Percentiles rank a stretch among this genome's conserved stretches.
Evolutionary conservation across 2,888 invertebrate genomes (phyloP).

Genomic region (Bedellia somnulentella): DNA sequence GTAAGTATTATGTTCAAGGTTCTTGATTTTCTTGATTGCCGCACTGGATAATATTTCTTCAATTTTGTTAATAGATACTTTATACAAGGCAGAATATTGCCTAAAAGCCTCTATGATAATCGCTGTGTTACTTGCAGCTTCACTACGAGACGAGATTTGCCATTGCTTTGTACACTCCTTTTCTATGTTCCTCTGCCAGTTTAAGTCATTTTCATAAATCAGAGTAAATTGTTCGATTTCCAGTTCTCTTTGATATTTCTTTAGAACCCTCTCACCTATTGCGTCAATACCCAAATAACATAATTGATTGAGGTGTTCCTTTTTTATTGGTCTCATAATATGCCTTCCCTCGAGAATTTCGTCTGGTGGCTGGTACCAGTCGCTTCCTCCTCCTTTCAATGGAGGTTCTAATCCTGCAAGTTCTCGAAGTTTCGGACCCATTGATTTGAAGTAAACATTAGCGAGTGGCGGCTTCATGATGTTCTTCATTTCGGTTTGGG

Average conservation of each 20-base stretch:
- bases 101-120: conserved; percentile 23
- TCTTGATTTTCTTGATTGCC: conserved; percentile 24
- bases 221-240: conserved; percentile 19
- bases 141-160: conserved; percentile 20
- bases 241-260: conserved; percentile 19
- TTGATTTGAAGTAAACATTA: conserved; percentile 37
- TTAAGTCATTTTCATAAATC: conserved; percentile 21
- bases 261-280: conserved; percentile 20
- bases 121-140: conserved; percentile 20
- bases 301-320: conserved; percentile 22
- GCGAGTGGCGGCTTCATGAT: conserved; percentile 35
- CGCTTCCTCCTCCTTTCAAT: conserved; percentile 35
- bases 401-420: conserved; percentile 40
- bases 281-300: conserved; percentile 25
- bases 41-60: conserved; percentile 28
- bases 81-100: too few species aligned
- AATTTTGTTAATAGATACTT: conserved; percentile 25
- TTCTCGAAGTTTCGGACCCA: conserved; percentile 28
- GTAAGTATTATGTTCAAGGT: conserved; percentile 18
- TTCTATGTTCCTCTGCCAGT: conserved; percentile 25
- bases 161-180: conserved; percentile 16
- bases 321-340: conserved; percentile 30
- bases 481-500: conserved; percentile 31
- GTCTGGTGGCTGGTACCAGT: conserved; percentile 36
- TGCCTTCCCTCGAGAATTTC: conserved; percentile 26